These are phyloP conservation scores for Bombus sibiricus DNA, from an alignment of 1,140 invertebrate genomes.

Conservation along the genomic window DNA sequence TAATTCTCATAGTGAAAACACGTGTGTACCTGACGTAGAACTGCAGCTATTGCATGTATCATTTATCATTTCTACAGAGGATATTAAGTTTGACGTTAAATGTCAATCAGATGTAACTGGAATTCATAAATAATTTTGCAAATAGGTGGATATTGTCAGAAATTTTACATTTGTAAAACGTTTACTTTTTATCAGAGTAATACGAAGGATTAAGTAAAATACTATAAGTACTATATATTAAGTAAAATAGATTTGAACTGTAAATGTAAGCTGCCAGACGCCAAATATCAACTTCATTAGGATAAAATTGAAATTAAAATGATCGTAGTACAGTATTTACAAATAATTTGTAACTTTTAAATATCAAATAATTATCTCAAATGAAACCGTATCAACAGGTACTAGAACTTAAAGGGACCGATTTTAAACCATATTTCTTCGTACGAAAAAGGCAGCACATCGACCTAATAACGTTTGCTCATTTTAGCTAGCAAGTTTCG, in stretches of 20 bases:
- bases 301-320: not conserved
- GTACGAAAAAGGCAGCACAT: not conserved
- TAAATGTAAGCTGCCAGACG: not conserved
- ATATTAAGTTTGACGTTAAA: not conserved
- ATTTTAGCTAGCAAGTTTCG: slow-evolving; percentile 49
- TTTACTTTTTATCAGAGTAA: no score
- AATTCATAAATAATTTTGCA: not conserved
- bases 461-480: slow-evolving; percentile 17
- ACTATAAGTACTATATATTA: no score
- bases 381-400: not conserved
- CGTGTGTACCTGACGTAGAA: not conserved
- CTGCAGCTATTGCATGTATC: not conserved
- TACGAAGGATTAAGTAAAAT: no score
- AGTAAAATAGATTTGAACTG: no score
- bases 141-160: not conserved
- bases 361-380: not conserved
- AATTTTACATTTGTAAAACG: not conserved
- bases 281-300: not conserved
- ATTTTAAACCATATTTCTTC: not conserved
- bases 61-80: not conserved
- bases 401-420: not conserved
- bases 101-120: not conserved
- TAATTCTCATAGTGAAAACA: not conserved
- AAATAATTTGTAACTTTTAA: not conserved
- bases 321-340: not conserved